These are phyloP conservation scores for Oreocharis arfaki DNA, from an alignment of 2,113 vertebrate genomes.

Conservation along the genomic window DNA sequence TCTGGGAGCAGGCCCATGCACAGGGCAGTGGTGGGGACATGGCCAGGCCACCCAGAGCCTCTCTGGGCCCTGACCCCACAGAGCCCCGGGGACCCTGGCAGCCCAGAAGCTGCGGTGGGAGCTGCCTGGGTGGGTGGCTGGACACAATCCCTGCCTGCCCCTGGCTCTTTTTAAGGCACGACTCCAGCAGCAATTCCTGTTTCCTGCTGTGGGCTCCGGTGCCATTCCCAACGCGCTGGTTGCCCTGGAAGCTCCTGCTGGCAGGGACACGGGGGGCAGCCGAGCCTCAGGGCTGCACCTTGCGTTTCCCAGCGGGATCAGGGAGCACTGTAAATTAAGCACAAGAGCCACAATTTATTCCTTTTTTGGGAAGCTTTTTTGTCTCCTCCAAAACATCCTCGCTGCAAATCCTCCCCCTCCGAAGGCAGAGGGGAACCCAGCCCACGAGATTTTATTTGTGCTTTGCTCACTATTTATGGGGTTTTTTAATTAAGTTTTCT, in stretches of 20 bases:
- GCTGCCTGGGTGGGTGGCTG: rapidly evolving
- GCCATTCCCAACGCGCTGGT: rapidly evolving
- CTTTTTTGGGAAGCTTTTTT: slow-evolving; percentile 41
- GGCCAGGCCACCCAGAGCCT: neutral
- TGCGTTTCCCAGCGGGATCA: neutral
- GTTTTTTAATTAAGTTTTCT: neutral
- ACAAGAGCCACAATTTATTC: neutral
- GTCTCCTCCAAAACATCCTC: neutral
- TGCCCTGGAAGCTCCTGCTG: neutral
- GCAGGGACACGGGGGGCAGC: neutral
- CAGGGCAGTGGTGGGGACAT: neutral
- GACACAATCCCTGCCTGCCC: neutral
- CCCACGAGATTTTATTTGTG: rapidly evolving
- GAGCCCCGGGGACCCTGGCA: neutral
- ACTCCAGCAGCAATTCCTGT: neutral
- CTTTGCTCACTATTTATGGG: neutral
- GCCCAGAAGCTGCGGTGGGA: rapidly evolving
- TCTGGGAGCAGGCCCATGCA: neutral
- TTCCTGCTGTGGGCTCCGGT: rapidly evolving
- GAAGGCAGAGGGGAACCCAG: neutral
- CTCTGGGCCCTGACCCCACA: neutral
- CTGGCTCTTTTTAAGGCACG: rapidly evolving
- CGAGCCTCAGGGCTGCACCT: neutral
- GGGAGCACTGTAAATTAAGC: neutral
- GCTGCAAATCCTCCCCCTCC: neutral